phyloP scores from a whole-genome alignment of 2,113 vertebrate species.

The Phrynocephalus versicolor region DNA sequence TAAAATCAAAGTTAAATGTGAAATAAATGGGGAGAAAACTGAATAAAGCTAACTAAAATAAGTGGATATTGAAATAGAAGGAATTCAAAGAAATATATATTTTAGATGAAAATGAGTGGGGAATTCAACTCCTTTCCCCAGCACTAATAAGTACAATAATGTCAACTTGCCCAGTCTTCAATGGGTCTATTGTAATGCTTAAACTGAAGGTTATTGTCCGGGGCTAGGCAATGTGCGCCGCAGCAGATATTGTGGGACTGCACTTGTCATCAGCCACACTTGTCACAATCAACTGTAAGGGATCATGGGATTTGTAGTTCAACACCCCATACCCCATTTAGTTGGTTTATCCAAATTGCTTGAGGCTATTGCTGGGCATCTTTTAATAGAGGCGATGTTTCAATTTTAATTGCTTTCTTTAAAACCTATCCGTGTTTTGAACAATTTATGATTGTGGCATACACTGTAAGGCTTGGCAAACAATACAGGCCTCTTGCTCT shows the following conservation, averaged over 20 bases:
- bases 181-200: no score
- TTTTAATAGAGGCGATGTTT: background rate
- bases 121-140: no score
- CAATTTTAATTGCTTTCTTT: background rate
- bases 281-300: background rate
- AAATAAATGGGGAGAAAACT: background rate
- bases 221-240: background rate
- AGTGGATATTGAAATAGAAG: background rate
- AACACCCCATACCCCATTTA: background rate
- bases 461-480: conserved; percentile 10
- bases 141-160: no score
- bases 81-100: background rate
- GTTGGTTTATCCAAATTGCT: background rate
- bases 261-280: background rate
- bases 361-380: background rate
- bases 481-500: conserved; percentile 33
- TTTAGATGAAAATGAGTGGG: background rate
- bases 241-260: background rate
- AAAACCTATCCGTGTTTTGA: conserved; percentile 9
- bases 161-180: background rate
- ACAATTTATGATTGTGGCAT: background rate
- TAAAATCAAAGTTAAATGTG: no score
- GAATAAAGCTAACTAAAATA: background rate
- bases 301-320: background rate
- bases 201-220: no score